Percentiles rank a stretch among this genome's conserved stretches.
These are phyloP conservation scores for Saccostrea echinata DNA, from an alignment of 1,140 invertebrate species.

Conservation along the genomic window DNA sequence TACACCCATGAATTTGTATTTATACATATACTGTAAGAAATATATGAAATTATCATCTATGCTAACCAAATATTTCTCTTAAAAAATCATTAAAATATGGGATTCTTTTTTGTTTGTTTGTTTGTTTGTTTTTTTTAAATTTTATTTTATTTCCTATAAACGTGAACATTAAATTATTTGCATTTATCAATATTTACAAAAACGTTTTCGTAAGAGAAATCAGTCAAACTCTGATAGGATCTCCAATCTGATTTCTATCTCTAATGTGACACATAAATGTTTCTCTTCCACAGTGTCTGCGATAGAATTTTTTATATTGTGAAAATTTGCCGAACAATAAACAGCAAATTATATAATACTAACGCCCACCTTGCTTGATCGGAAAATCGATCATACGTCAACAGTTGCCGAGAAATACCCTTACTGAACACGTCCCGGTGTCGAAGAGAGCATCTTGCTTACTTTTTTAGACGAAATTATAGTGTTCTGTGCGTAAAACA, in stretches of 20 bases:
- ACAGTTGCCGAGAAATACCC: not conserved
- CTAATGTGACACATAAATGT: not conserved
- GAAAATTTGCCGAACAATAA: not conserved
- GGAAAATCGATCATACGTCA: not conserved
- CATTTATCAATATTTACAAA: too few relatives aligned
- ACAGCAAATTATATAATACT: constrained; percentile 7
- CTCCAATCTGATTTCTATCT: not conserved
- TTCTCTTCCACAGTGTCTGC: not conserved
- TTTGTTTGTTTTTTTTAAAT: too few relatives aligned
- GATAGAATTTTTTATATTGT: not conserved
- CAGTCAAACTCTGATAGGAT: not conserved
- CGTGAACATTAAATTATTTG: too few relatives aligned
- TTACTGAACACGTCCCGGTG: not conserved
- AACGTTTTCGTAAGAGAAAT: not conserved
- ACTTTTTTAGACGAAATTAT: not conserved
- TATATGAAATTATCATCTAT: too few relatives aligned
- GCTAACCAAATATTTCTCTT: too few relatives aligned
- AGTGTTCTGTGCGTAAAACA: constrained; percentile 2
- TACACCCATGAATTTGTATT: too few relatives aligned
- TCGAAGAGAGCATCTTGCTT: not conserved
- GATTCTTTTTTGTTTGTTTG: too few relatives aligned
- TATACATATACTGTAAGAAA: too few relatives aligned
- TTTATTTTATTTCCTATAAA: too few relatives aligned
- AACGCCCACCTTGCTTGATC: not conserved
- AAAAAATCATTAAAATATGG: too few relatives aligned